These are phyloP conservation scores for Nestor notabilis DNA, from an alignment of 2,113 vertebrate genomes.

Conservation along the genomic window DNA sequence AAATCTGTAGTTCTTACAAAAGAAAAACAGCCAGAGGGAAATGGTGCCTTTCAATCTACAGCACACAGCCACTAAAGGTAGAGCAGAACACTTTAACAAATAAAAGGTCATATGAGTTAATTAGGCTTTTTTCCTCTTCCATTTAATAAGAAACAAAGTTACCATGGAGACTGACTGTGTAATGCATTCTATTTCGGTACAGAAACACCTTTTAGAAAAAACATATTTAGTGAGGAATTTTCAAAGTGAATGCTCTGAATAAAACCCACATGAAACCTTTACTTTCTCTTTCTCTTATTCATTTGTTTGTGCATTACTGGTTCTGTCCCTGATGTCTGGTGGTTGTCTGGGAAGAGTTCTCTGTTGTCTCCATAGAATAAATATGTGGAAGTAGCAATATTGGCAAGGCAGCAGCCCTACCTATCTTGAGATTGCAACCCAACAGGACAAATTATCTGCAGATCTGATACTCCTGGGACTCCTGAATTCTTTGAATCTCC, in stretches of 20 bases:
- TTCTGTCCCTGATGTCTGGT: background rate
- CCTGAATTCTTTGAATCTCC: background rate
- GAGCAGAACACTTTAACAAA: constrained; percentile 54
- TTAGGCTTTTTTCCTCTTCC: constrained; percentile 60
- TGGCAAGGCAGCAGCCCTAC: background rate
- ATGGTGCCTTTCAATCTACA: background rate
- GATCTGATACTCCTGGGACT: background rate
- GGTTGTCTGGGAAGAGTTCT: background rate
- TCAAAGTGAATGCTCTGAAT: background rate
- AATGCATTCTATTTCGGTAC: constrained; percentile 63
- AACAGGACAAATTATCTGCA: background rate
- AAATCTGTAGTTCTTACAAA: background rate
- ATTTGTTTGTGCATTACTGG: background rate
- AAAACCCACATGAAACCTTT: background rate
- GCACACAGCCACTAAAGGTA: background rate
- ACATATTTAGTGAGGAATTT: constrained; percentile 43
- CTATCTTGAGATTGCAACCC: background rate
- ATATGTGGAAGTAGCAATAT: background rate
- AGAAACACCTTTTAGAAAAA: constrained; percentile 55
- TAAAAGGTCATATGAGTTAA: constrained; percentile 65
- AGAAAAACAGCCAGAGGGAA: background rate
- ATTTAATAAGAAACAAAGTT: constrained; percentile 77
- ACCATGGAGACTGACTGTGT: constrained; percentile 68
- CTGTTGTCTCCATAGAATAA: background rate
- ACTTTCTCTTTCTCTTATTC: background rate